Percentiles rank a stretch among this genome's conserved stretches.
Evolutionary conservation across 2,113 vertebrate genomes (phyloP).

Genomic region (Oncorhynchus tshawytscha): DNA sequence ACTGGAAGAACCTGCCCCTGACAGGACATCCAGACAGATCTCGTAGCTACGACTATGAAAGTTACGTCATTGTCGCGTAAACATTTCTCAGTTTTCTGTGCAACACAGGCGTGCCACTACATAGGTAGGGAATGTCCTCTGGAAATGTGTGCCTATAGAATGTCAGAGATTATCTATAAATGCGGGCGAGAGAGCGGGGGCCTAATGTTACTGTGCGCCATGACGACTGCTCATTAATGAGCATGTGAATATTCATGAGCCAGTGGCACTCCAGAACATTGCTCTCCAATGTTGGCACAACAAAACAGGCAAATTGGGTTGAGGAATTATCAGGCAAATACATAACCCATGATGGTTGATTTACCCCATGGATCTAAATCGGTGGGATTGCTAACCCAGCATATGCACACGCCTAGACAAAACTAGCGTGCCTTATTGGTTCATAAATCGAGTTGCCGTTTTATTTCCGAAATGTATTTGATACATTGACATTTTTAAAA

Average conservation of each 20-base stretch:
- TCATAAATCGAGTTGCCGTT: conserved; percentile 55
- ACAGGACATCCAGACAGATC: background rate
- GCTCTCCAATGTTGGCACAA: conserved; percentile 3
- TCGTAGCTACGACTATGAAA: background rate
- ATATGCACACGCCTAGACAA: conserved; percentile 27
- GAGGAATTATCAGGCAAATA: background rate
- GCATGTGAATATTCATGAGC: background rate
- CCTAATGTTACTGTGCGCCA: background rate
- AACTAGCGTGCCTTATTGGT: conserved; percentile 43
- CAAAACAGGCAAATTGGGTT: background rate
- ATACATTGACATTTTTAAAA: conserved; percentile 54
- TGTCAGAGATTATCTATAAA: background rate
- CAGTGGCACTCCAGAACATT: background rate
- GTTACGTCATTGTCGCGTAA: background rate
- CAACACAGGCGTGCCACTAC: background rate
- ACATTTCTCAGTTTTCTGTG: background rate
- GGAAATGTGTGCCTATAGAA: background rate
- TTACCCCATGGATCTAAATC: conserved; percentile 26
- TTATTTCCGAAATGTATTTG: conserved; percentile 54
- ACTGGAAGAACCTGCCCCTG: background rate
- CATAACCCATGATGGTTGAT: background rate
- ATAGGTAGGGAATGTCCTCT: background rate
- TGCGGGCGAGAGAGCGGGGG: background rate
- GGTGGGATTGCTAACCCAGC: background rate
- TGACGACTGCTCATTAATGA: conserved; percentile 2